Conservation (phyloP, 1,140 invertebrate species). For the Lordiphosa mommai region DNA sequence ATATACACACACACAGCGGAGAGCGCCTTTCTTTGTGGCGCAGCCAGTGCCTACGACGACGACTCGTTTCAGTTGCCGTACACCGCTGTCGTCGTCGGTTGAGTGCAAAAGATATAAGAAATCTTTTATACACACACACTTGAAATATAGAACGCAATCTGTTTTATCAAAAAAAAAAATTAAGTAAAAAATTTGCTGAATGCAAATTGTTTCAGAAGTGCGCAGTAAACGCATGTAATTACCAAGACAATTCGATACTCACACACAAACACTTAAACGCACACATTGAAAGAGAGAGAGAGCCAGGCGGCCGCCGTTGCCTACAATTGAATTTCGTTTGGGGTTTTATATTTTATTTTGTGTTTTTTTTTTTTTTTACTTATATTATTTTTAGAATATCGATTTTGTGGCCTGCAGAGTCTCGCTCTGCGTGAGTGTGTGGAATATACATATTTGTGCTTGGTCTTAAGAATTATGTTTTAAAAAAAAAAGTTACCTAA, state of each 20-base stretch:
- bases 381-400: constrained; percentile 79
- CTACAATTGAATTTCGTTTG: constrained; percentile 64
- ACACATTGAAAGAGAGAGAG: constrained; percentile 8
- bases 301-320: constrained; percentile 17
- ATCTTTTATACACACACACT: constrained; percentile 32
- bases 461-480: constrained; percentile 70
- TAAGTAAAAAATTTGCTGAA: constrained; percentile 26
- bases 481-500: constrained; percentile 74
- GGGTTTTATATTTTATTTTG: constrained; percentile 39
- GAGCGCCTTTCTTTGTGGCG: constrained; percentile 55
- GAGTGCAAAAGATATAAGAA: constrained; percentile 66
- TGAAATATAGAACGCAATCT: constrained; percentile 29
- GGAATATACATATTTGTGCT: constrained; percentile 35
- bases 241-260: constrained; percentile 8
- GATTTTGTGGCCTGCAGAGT: constrained; percentile 65
- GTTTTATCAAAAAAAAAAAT: constrained; percentile 32
- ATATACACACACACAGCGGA: constrained; percentile 26
- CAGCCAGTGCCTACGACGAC: constrained; percentile 22
- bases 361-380: constrained; percentile 59
- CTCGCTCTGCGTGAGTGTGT: constrained; percentile 24
- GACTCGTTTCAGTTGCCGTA: constrained; percentile 65
- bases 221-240: constrained; percentile 64
- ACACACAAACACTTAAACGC: constrained; percentile 13
- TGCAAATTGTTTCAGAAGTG: constrained; percentile 59
- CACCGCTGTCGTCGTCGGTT: constrained; percentile 72